Conservation (phyloP, 2,888 invertebrate genomes). For the Eupithecia centaureata region DNA sequence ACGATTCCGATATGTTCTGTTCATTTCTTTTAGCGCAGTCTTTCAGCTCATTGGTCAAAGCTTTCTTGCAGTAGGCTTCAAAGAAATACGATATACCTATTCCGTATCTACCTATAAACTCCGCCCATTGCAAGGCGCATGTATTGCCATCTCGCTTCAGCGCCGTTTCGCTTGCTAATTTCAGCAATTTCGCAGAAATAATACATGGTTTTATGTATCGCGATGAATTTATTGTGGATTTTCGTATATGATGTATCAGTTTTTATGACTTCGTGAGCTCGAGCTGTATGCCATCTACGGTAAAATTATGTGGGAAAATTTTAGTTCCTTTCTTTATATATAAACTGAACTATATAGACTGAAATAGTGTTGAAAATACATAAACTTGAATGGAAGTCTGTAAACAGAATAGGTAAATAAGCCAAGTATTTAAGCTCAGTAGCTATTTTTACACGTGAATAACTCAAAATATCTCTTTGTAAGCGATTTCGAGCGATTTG, state of each 20-base stretch:
- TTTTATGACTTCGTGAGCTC: neutral
- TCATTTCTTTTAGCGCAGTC: conserved; percentile 33
- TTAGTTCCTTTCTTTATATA: neutral
- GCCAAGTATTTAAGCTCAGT: no score
- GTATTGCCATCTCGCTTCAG: conserved; percentile 57
- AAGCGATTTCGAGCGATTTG: neutral
- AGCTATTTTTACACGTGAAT: no score
- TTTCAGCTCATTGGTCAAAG: conserved; percentile 47
- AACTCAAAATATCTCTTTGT: neutral
- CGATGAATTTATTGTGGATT: conserved; percentile 5
- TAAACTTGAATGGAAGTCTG: neutral
- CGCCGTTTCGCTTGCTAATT: conserved; percentile 51
- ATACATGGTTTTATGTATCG: conserved; percentile 15
- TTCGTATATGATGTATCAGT: neutral
- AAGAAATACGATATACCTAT: conserved; percentile 43
- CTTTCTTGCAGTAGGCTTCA: conserved; percentile 44
- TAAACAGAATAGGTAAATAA: no score
- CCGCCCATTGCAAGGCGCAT: conserved; percentile 61
- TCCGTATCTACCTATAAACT: conserved; percentile 55
- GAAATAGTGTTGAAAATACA: neutral
- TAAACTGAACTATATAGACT: neutral
- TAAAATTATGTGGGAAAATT: neutral
- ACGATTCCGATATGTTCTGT: conserved; percentile 28
- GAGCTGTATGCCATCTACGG: no score
- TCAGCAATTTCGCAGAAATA: conserved; percentile 30